A percentile compares a stretch with the other conserved stretches of the same genome.
Evolutionary conservation across 2,888 invertebrate species (phyloP).

Genomic region (Tetragonula carbonaria): DNA sequence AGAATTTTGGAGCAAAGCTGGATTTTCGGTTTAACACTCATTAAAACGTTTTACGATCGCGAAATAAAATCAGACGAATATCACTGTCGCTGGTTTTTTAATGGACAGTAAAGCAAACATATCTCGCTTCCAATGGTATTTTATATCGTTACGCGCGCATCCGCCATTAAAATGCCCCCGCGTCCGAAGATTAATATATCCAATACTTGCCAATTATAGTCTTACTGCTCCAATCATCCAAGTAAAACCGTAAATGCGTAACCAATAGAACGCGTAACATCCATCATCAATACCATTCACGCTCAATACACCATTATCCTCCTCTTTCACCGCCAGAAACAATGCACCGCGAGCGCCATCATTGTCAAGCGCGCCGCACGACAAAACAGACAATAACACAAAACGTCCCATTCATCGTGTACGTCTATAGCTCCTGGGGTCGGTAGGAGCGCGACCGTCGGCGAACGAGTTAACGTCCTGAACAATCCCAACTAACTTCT

Average conservation of each 20-base stretch:
- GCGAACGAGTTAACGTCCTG: neutral
- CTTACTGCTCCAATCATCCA: neutral
- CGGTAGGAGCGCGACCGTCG: neutral
- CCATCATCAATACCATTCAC: neutral
- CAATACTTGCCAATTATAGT: neutral
- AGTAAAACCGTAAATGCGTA: neutral
- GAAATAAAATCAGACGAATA: neutral
- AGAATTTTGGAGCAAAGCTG: neutral
- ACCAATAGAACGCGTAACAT: neutral
- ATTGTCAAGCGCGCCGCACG: neutral
- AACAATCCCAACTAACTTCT: constrained; percentile 1
- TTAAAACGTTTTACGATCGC: neutral
- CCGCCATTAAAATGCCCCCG: accelerated
- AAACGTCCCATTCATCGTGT: neutral
- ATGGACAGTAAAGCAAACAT: neutral
- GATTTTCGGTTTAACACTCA: neutral
- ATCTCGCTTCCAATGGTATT: neutral
- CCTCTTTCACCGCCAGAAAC: neutral
- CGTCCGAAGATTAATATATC: too few relatives aligned
- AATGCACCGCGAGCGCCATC: neutral
- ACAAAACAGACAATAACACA: neutral
- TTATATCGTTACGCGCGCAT: neutral
- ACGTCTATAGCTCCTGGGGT: too few relatives aligned
- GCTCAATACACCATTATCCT: neutral
- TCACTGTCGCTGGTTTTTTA: too few relatives aligned